Evolutionary conservation across 1,140 invertebrate genomes (phyloP).

Genomic region (Phthorimaea operculella): DNA sequence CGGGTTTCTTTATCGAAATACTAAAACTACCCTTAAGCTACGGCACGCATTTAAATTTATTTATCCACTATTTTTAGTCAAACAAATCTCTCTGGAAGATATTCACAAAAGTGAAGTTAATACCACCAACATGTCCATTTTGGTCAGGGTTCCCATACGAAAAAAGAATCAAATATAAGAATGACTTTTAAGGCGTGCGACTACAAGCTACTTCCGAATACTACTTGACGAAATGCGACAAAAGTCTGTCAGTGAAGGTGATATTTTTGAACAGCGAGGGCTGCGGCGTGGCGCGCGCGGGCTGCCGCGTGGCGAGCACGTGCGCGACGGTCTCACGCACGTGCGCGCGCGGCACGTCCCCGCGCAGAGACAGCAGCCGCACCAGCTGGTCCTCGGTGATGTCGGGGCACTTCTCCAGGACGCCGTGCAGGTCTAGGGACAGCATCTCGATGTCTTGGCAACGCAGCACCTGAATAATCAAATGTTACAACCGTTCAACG

Average conservation of each 20-base stretch:
- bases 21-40: too few species aligned
- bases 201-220: too few species aligned
- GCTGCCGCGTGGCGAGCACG: slow-evolving; percentile 72
- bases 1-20: too few species aligned
- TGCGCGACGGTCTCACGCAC: slow-evolving; percentile 85
- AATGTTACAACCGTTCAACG: too few species aligned
- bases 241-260: slow-evolving; percentile 67
- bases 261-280: slow-evolving; percentile 66
- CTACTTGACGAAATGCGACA: slow-evolving; percentile 37
- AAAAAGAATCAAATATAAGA: too few species aligned
- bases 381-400: slow-evolving; percentile 89
- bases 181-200: too few species aligned
- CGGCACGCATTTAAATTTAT: too few species aligned
- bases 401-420: slow-evolving; percentile 93
- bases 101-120: too few species aligned
- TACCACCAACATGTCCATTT: too few species aligned
- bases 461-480: slow-evolving; percentile 74
- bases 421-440: slow-evolving; percentile 88
- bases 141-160: too few species aligned
- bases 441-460: slow-evolving; percentile 92
- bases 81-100: too few species aligned
- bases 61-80: too few species aligned
- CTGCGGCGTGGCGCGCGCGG: slow-evolving; percentile 49
- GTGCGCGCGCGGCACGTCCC: slow-evolving; percentile 87
- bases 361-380: slow-evolving; percentile 83